These are phyloP conservation scores for Eucera pruinosa DNA, from an alignment of 2,888 invertebrate genomes.

Conservation along the genomic window DNA sequence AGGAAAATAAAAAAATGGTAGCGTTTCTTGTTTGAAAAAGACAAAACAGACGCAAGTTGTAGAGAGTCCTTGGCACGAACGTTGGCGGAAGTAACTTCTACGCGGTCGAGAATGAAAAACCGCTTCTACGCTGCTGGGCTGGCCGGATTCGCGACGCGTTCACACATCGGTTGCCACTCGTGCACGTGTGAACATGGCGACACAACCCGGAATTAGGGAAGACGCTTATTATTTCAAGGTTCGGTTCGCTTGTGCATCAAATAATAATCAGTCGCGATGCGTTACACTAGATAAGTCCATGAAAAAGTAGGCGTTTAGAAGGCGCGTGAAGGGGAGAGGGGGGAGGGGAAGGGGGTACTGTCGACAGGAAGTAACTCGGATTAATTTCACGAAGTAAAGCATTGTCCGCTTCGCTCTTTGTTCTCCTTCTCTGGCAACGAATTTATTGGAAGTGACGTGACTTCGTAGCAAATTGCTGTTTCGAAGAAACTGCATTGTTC, in stretches of 20 bases:
- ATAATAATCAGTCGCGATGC: slow-evolving; percentile 76
- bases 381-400: slow-evolving; percentile 61
- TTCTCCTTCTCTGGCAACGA: slow-evolving; percentile 41
- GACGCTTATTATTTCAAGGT: slow-evolving; percentile 81
- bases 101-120: slow-evolving; percentile 40
- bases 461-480: slow-evolving; percentile 16
- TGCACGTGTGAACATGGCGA: slow-evolving; percentile 72
- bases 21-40: slow-evolving; percentile 4
- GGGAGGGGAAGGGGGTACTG: too few species aligned
- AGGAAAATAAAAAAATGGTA: neutral
- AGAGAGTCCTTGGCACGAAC: neutral
- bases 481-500: neutral
- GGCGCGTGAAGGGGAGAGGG: too few species aligned
- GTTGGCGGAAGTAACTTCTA: slow-evolving; percentile 3
- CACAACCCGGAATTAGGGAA: slow-evolving; percentile 78
- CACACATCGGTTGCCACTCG: slow-evolving; percentile 75
- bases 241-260: slow-evolving; percentile 73
- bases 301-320: slow-evolving; percentile 73
- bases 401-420: slow-evolving; percentile 59
- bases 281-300: slow-evolving; percentile 75
- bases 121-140: slow-evolving; percentile 64
- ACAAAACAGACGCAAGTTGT: slow-evolving; percentile 9
- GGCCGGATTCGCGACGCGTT: slow-evolving; percentile 71
- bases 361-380: slow-evolving; percentile 64
- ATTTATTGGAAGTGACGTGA: slow-evolving; percentile 33